Conservation (phyloP, 2,113 vertebrate genomes). For the Vanacampus margaritifer region DNA sequence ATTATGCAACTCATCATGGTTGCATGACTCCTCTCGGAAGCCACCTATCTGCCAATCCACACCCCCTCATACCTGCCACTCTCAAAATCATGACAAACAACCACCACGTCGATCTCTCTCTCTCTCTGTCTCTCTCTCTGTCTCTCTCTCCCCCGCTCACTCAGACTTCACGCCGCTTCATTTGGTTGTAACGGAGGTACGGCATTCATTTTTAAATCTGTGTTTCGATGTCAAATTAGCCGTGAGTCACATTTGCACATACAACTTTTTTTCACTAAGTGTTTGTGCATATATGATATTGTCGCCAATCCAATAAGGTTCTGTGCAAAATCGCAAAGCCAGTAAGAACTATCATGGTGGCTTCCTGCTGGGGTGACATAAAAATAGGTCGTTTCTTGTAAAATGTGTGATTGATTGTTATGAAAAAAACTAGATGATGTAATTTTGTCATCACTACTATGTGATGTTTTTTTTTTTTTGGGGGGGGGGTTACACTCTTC, state of each 20-base stretch:
- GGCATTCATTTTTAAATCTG: constrained; percentile 26
- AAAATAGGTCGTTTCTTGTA: constrained; percentile 17
- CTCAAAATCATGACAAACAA: constrained; percentile 27
- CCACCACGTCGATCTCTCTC: constrained; percentile 21
- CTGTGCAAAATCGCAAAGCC: constrained; percentile 44
- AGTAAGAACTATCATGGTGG: constrained; percentile 33
- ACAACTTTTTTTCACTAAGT: constrained; percentile 13
- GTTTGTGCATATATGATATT: constrained; percentile 36
- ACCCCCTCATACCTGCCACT: constrained; percentile 42
- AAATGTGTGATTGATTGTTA: constrained; percentile 28
- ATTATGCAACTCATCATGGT: constrained; percentile 61
- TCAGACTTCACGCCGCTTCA: constrained; percentile 18
- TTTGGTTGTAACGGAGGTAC: constrained; percentile 22
- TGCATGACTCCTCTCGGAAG: constrained; percentile 50
- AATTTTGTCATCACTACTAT: not conserved
- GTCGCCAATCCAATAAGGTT: constrained; percentile 37
- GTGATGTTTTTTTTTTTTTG: not conserved
- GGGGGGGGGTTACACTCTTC: not conserved
- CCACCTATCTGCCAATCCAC: constrained; percentile 41
- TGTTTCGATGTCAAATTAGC: constrained; percentile 45
- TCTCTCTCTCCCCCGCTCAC: constrained; percentile 2
- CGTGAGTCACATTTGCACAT: constrained; percentile 26
- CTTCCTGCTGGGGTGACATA: constrained; percentile 31
- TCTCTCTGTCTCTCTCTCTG: no score
- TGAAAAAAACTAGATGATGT: constrained; percentile 24